Base-by-base conservation (phyloP, 1,140 invertebrate species). In the Meteorus sp. region DNA sequence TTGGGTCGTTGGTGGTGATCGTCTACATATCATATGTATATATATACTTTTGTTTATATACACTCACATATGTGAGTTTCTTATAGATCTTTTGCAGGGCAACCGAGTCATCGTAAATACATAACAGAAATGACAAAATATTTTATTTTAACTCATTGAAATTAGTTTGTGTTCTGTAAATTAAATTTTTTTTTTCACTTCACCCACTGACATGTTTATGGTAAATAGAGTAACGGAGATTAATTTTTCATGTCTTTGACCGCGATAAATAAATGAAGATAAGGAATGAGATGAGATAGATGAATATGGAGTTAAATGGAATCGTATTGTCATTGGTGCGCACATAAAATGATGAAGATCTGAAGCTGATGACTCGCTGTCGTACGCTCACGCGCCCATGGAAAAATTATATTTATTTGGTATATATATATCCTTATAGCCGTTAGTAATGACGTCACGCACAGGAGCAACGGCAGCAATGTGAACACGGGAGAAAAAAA, bases 271-370 rank as follows among this genome's bases (percentile, higher is more conserved):
- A n/a, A n/a, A n/a, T n/a, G n/a, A n/a, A n/a, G n/a, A n/a, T n/a
- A n/a, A n/a, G n/a, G n/a, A n/a, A n/a, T n/a, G n/a, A n/a, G n/a
- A n/a, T n/a, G n/a, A n/a, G n/a, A n/a, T n/a, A n/a, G n/a, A n/a
- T n/a, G n/a, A n/a, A n/a, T n/a, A n/a, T n/a, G n/a, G n/a, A n/a
- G n/a, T n/a, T n/a, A 23, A 23, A 39, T 19, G 19, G n/a, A 39
- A 53, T 22, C 19, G 20, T 20, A 39, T 39, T 39, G 19, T 22
- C 29, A 53, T 37, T 53, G 35, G 8, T 53, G 33, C 9, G n/a
- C n/a, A n/a, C n/a, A n/a, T n/a, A n/a, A n/a, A n/a, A n/a, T 17
- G 35, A 53, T 39, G 17, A 53, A 53, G 51, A 53, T 35, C 31
- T 23, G 51, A 39, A 53, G 51, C 51, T 53, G 45, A 27, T 23